Base-by-base conservation (phyloP, 2,113 vertebrate species). In the Nanorana parkeri region DNA sequence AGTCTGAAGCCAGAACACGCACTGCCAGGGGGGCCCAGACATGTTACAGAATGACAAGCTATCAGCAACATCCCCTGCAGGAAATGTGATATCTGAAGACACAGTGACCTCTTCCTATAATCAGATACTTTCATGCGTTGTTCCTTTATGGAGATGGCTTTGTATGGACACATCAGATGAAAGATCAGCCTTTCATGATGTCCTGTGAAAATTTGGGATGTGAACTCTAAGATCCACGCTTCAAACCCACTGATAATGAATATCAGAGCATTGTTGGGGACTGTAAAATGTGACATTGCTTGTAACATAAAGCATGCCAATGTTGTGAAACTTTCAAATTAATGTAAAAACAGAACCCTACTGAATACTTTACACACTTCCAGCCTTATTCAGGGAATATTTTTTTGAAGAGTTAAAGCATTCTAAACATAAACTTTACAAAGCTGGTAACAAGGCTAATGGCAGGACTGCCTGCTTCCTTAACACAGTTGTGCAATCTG, bases 291-390 rank as follows among this genome's bases (percentile, higher is more conserved):
- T 52, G 47, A 24, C 24, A 7, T 28, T 72, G 15, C 17, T 73
- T 56, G 69, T 73, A 56, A 52, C 52, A 73, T 36, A 75, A 75
- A 60, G n/a, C 10, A 32, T 51, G 21, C 26, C 29, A 36, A 32
- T 73, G 54, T 41, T 20, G 8, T 36, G 17, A 24, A 29, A 36
- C 51, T 32, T 73, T 24, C 23, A 19, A 73, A 15, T n/a, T 4
- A 74, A 21, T 60, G 28, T 55, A 60, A 73, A 23, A 17, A 11
- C 55, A 61, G 55, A 60, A 60, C 61, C 29, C 72, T 75, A 21
- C 28, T 41, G 72, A 75, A 60, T 47, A 47, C 41, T 47, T 47
- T 47, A 47, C 41, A 47, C 41, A 47, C 41, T 47, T 47, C 13
- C 41, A 47, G 41, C 41, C 41, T 47, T 47, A 15, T 11, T 47